Evolutionary conservation across 2,888 invertebrate genomes (phyloP).

Genomic region (Sinopyrophorus schimmeli): DNA sequence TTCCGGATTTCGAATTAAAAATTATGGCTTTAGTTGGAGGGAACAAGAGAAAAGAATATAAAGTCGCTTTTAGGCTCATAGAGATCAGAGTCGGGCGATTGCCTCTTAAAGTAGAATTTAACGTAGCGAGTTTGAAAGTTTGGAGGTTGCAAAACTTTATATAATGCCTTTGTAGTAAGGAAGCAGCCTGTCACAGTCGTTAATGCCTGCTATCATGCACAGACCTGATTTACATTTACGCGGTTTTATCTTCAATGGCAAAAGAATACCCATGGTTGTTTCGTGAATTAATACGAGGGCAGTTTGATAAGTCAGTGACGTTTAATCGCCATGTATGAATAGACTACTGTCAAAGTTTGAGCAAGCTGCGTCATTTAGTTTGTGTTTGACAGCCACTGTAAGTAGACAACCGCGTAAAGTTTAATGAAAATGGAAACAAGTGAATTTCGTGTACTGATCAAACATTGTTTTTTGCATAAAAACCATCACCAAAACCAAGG

Average conservation of each 20-base stretch:
- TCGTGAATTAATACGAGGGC: conserved; percentile 20
- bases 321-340: too few species aligned
- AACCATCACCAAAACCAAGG: too few species aligned
- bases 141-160: conserved; percentile 42
- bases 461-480: too few species aligned
- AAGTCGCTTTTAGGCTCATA: conserved; percentile 24
- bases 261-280: conserved; percentile 22
- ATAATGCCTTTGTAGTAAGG: conserved; percentile 38
- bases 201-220: conserved; percentile 36
- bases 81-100: conserved; percentile 42
- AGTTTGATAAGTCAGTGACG: too few species aligned
- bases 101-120: conserved; percentile 53
- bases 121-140: conserved; percentile 47
- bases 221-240: conserved; percentile 33
- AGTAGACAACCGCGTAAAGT: too few species aligned
- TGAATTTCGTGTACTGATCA: too few species aligned
- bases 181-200: conserved; percentile 40
- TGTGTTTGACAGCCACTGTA: too few species aligned
- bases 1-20: conserved; percentile 18
- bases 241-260: conserved; percentile 24
- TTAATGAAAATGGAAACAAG: too few species aligned
- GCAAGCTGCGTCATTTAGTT: too few species aligned
- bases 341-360: too few species aligned
- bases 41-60: conserved; percentile 19
- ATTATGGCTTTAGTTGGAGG: conserved; percentile 7